Conservation (phyloP, 2,113 vertebrate species). For the Lasiurus borealis region DNA sequence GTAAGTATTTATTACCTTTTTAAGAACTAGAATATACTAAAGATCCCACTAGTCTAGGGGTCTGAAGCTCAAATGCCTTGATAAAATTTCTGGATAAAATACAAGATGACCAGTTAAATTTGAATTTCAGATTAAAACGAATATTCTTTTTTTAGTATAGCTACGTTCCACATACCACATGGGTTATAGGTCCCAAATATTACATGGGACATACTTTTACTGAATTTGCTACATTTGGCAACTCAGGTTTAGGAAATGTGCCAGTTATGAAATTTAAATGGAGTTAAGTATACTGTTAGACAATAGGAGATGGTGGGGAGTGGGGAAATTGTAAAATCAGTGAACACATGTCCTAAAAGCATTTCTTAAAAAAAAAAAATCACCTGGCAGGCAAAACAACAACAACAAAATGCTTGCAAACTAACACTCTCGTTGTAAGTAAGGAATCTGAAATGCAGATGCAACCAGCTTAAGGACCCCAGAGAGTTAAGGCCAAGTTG, state of each 20-base stretch:
- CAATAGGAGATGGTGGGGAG: no score
- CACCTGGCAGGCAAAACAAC: neutral
- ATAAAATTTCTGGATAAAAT: neutral
- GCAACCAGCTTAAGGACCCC: neutral
- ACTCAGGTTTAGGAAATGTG: neutral
- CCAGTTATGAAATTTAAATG: neutral
- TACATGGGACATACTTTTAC: neutral
- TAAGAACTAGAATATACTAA: neutral
- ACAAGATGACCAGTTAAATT: neutral
- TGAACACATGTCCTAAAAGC: neutral
- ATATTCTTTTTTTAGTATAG: neutral
- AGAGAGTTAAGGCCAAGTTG: no score
- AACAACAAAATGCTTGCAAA: neutral
- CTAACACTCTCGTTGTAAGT: neutral
- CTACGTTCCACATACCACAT: neutral
- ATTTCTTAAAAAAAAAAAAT: neutral
- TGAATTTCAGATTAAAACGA: neutral
- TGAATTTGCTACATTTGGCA: neutral
- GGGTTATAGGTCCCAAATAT: neutral
- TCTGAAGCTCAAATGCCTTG: neutral
- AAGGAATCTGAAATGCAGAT: neutral
- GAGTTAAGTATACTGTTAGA: no score
- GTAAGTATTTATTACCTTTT: no score
- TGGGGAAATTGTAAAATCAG: rapidly evolving
- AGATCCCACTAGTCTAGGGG: neutral